Base-by-base conservation (phyloP, 2,797 vertebrate species). In the Adelosebastes latens region DNA sequence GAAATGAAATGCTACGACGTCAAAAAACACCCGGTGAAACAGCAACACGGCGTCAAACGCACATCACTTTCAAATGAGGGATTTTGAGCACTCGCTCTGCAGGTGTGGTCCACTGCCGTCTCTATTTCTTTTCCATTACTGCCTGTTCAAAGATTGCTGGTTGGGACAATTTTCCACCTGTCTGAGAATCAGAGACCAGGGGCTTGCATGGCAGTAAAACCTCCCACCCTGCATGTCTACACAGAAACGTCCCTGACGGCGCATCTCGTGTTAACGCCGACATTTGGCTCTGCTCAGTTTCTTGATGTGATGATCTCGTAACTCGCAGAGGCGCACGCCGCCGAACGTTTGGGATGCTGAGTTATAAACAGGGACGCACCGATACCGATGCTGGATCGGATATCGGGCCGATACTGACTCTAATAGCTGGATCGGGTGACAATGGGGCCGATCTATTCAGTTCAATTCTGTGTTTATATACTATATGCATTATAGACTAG, bases 161-260 rank as follows among this genome's bases (percentile, higher is more conserved):
- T 78, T 78, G 88, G 80, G 85, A 88, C 83, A 88, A 91, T 92
- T 91, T 88, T 90, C 87, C 88, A 92, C 86, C 90, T 91, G 89
- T 86, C 89, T 86, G 80, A 85, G 55, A 88, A 85, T 58, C 13
- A 24, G 74, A 70, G 68, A 77, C 78, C 69, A 53, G 58, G 39
- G 60, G 52, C 72, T 83, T 22, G 25, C 34, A n/a, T 79, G 75
- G 76, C 76, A 68, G 70, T 83, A 69, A 83, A 87, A 59, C 56
- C 78, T 75, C 52, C 70, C 74, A 36, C 9, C 69, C 70, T 32
- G 59, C 79, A 66, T 72, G 63, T 81, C 63, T 58, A 49, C 77
- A 53, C 59, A 46, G 24, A 82, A 49, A 71, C 27, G 1, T 77
- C 76, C 80, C 69, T 53, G 46, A 71, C 10, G 13, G 75, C 69